Evolutionary conservation across 1,140 invertebrate species (phyloP).

Genomic region (Xylocopa sonorina): DNA sequence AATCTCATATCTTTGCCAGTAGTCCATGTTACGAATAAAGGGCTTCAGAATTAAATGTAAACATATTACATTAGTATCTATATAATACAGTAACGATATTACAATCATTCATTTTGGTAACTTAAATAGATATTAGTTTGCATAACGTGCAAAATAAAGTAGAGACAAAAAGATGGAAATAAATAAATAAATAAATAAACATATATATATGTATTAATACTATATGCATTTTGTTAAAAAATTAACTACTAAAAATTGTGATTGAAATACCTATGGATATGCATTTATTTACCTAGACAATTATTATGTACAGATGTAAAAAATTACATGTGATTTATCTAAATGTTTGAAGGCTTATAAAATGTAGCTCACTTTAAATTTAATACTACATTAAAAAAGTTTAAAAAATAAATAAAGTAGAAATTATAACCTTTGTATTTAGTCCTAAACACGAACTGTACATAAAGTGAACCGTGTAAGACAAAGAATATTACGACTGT

Average conservation of each 20-base stretch:
- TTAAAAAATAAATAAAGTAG: background rate
- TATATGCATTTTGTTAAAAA: background rate
- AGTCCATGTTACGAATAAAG: constrained; percentile 99
- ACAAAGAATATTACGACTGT: background rate
- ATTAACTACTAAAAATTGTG: background rate
- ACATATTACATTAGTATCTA: constrained; percentile 26
- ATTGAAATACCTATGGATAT: background rate
- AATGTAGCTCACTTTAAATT: background rate
- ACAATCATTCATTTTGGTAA: background rate
- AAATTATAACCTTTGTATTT: background rate
- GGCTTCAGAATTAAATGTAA: constrained; percentile 86
- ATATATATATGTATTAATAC: background rate
- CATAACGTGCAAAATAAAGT: background rate
- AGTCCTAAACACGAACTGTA: constrained; percentile 1
- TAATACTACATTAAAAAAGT: background rate
- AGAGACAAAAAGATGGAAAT: background rate
- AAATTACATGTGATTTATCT: background rate
- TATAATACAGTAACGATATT: constrained; percentile 1
- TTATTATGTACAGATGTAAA: background rate
- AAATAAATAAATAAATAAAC: background rate
- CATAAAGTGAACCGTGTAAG: background rate
- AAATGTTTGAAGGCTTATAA: no score
- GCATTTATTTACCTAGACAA: background rate
- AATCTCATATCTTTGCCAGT: constrained; percentile 96
- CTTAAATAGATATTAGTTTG: background rate